Conservation (phyloP, 1,140 invertebrate genomes). For the Euura lappo region DNA sequence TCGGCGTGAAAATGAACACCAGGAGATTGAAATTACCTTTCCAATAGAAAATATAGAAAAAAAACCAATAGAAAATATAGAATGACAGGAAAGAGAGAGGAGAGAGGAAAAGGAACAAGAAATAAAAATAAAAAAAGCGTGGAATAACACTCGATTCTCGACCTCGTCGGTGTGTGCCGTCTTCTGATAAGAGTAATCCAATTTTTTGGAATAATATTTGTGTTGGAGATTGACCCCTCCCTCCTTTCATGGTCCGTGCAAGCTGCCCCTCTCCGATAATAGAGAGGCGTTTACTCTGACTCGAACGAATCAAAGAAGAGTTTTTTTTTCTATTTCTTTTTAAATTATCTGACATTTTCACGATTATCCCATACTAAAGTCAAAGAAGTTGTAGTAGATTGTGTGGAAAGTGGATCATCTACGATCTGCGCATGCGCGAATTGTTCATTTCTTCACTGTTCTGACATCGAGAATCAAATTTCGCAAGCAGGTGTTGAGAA, state of each 20-base stretch:
- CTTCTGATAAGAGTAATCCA: constrained; percentile 1
- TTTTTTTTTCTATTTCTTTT: background rate
- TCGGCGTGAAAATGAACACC: too few species aligned
- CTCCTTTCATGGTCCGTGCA: background rate
- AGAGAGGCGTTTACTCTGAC: background rate
- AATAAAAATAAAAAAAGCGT: background rate
- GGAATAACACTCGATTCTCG: background rate
- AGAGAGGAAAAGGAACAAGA: background rate
- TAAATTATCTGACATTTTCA: background rate
- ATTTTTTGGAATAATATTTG: constrained; percentile 7
- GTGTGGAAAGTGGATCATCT: too few species aligned
- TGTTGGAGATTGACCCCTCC: background rate
- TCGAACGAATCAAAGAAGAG: background rate
- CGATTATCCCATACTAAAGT: background rate
- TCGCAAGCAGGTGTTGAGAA: too few species aligned
- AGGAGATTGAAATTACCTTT: too few species aligned
- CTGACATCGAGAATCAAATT: too few species aligned
- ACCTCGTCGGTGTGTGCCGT: background rate
- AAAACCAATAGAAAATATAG: too few species aligned
- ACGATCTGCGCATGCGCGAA: too few species aligned
- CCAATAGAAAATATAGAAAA: too few species aligned
- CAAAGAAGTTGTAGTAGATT: too few species aligned
- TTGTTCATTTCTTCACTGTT: too few species aligned
- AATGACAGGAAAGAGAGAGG: too few species aligned
- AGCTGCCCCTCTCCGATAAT: background rate